phyloP scores from a whole-genome alignment of 1,140 invertebrate species.

The Dinothrombium tinctorium region DNA sequence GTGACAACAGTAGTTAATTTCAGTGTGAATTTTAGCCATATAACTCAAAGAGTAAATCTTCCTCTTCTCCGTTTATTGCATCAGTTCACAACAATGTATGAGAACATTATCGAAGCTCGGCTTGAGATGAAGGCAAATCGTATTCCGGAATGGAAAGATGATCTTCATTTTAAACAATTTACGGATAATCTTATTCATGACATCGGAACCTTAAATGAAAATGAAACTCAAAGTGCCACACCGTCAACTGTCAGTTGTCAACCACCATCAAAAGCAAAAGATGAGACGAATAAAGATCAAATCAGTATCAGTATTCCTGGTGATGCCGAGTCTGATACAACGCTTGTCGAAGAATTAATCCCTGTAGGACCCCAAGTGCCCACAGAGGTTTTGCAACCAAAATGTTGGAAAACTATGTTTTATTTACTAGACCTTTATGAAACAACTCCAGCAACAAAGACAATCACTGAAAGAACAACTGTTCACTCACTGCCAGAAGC shows the following conservation, averaged over 20 bases:
- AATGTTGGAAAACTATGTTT: slow-evolving; percentile 84
- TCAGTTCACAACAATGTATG: slow-evolving; percentile 92
- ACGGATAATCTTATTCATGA: too few species aligned
- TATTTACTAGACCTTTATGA: slow-evolving; percentile 75
- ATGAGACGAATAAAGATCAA: too few species aligned
- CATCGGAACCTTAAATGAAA: too few species aligned
- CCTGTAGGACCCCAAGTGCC: slow-evolving; percentile 56
- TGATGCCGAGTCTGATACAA: too few species aligned
- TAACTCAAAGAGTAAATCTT: slow-evolving; percentile 83
- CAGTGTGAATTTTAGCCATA: slow-evolving; percentile 56
- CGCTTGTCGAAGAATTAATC: too few species aligned
- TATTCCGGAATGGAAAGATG: background rate
- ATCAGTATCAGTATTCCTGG: too few species aligned
- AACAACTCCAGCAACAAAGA: slow-evolving; percentile 78
- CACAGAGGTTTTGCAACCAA: slow-evolving; percentile 37
- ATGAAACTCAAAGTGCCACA: too few species aligned
- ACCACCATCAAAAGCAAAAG: too few species aligned
- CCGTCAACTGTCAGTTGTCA: too few species aligned
- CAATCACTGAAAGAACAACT: slow-evolving; percentile 30
- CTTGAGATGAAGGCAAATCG: slow-evolving; percentile 46
- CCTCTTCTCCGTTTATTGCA: slow-evolving; percentile 69
- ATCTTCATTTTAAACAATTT: too few species aligned
- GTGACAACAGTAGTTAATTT: slow-evolving; percentile 68
- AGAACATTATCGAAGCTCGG: slow-evolving; percentile 83
- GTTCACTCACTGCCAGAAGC: slow-evolving; percentile 4